Evolutionary conservation across 2,113 vertebrate species (phyloP).

Genomic region (Lophochroa leadbeateri): DNA sequence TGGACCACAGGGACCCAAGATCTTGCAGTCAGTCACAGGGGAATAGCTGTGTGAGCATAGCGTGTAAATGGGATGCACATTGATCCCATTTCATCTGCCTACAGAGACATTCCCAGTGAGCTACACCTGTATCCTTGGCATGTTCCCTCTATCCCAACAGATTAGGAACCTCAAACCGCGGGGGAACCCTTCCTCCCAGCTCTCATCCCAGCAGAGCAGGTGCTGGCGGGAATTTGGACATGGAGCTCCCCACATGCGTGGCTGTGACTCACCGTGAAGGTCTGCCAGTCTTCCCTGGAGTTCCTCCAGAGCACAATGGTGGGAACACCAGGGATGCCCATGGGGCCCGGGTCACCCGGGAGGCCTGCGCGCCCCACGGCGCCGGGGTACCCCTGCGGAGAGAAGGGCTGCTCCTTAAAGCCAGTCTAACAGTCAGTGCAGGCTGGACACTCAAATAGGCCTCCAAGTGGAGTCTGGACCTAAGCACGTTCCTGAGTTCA

Average conservation of each 20-base stretch:
- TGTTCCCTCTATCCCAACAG: not conserved
- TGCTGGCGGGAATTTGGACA: not conserved
- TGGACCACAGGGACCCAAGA: too few species aligned
- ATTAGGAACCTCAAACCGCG: not conserved
- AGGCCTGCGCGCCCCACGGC: conserved; percentile 71
- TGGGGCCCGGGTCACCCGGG: conserved; percentile 72
- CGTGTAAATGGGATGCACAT: rapidly evolving
- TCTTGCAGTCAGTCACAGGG: not conserved
- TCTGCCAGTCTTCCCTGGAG: conserved; percentile 84
- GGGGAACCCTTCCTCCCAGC: not conserved
- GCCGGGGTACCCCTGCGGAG: conserved; percentile 77
- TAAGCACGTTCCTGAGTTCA: not conserved
- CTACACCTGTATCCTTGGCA: not conserved
- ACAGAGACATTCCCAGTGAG: not conserved
- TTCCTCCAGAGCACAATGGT: conserved; percentile 85
- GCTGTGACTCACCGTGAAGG: conserved; percentile 75
- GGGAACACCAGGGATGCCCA: conserved; percentile 80
- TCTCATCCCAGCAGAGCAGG: too few species aligned
- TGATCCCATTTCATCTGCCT: not conserved
- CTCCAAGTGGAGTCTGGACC: not conserved
- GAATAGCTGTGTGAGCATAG: not conserved
- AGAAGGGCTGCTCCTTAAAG: not conserved
- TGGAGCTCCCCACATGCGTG: rapidly evolving
- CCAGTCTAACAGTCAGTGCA: not conserved
- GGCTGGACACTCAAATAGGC: not conserved